Evolutionary conservation across 2,888 invertebrate genomes (phyloP), one percentile per base, ranked within the genome.

Genomic region (Zootermopsis nevadensis): DNA sequence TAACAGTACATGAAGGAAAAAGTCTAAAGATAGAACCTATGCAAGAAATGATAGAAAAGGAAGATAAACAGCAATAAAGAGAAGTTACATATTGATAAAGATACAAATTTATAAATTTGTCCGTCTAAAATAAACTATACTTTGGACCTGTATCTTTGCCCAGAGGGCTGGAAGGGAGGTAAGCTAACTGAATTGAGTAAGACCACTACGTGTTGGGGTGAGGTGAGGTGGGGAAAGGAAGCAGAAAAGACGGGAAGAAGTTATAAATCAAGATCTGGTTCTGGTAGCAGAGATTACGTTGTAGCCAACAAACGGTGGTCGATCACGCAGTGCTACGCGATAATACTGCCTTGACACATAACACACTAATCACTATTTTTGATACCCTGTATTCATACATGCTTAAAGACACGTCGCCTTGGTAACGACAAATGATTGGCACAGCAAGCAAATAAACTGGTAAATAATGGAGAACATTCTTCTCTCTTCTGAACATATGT

Each of bases 251-350:
- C 77, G 60, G 77, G 67, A 82, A 82, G 82, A 77, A 76, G 82
- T 77, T 35, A 77, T 82, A 82, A 82, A 82, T 82, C 82, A 82
- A 77, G 72, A 77, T 72, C 38, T 60, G 82, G 72, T 82, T 82
- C 24, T 77, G 77, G 82, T 74, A 77, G 31, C 77, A 67, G 35
- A 77, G 82, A 76, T 77, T n/a, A 48, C n/a, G 27, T 60, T 27
- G 60, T 60, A n/a, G 60, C 60, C 1, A 55, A 30, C 33, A 69
- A 82, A 82, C 77, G 24, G 82, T 55, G 67, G 19, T 77, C 60
- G 60, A 53, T 82, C 77, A 82, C 82, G 82, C 82, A 15, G 72
- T 8, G 82, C n/a, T 31, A 31, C 48, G 30, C 60, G n/a, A 8
- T 3, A 27, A 6, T n/a, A 60, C 1, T 27, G 6, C 27, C 60